Base-by-base conservation (phyloP, 1,140 invertebrate genomes). In the Geopemphigus sp. region DNA sequence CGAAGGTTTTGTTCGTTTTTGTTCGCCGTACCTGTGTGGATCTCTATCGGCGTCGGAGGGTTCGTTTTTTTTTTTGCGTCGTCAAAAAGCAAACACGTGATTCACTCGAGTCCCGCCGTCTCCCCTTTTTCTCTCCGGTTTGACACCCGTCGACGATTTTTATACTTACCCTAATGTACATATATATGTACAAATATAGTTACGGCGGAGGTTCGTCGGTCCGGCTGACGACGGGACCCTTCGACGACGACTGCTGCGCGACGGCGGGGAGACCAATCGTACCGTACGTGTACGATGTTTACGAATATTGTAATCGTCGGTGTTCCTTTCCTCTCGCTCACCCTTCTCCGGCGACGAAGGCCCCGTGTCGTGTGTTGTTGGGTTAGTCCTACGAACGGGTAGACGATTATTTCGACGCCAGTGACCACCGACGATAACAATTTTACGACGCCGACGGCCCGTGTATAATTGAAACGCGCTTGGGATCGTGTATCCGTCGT, bases 111-210 rank as follows among this genome's bases (percentile, higher is more conserved):
- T 45, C 45, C n/a, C 45, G 39, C 47, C 39, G 45, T 68, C 66
- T 68, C 19, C 66, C 32, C 45, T 47, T 24, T 11, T 24, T 39
- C 4, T 24, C 22, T 8, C 5, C 12, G 12, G 12, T 50, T 10
- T 50, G 66, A 68, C 66, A 50, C 66, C 66, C 66, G 66, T 68
- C 22, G 45, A 17, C 66, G 66, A 68, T 50, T 50, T 68, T 68
- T 50, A 15, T 24, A 26, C 4, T 22, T 8, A 4, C 32, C 32
- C 3, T 39, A 39, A 39, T 39, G 8, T 8, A 39, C 32, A 8
- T 39, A 39, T 8, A 39, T 8, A 39, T 8, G 32, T 39, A 39
- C 32, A 39, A 39, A 39, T n/a, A 39, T 8, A 4, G 32, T 39
- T 39, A 39, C 8, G 50, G 22, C 8, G 50, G 22, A 45, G 66